Evolutionary conservation across 2,888 invertebrate species (phyloP).

Genomic region (Cosmorhoe ocellata): DNA sequence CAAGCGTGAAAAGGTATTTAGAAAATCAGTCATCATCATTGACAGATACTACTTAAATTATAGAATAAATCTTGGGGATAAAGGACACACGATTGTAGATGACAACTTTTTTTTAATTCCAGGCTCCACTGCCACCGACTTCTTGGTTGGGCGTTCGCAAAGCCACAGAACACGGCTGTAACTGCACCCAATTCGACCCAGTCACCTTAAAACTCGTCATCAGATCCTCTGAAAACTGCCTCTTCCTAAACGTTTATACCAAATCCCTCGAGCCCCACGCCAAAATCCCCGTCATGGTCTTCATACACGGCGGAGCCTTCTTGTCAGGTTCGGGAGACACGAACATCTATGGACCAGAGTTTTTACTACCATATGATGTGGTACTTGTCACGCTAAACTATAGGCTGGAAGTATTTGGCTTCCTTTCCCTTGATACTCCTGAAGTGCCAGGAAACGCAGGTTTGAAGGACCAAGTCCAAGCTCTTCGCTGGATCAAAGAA

Average conservation of each 20-base stretch:
- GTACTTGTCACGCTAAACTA: slow-evolving; percentile 72
- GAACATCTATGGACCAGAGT: slow-evolving; percentile 59
- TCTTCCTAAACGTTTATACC: slow-evolving; percentile 64
- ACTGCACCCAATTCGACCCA: slow-evolving; percentile 62
- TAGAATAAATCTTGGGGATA: too few relatives aligned
- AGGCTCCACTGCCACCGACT: slow-evolving; percentile 60
- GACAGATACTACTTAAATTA: too few relatives aligned
- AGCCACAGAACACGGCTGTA: slow-evolving; percentile 55
- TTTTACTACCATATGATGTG: slow-evolving; percentile 61
- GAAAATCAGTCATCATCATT: too few relatives aligned
- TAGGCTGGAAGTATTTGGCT: slow-evolving; percentile 54
- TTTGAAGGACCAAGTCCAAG: slow-evolving; percentile 63
- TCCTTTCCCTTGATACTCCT: slow-evolving; percentile 49
- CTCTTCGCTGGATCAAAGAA: slow-evolving; percentile 57
- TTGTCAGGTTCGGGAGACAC: slow-evolving; percentile 61
- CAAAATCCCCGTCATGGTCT: slow-evolving; percentile 63
- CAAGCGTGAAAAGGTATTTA: too few relatives aligned
- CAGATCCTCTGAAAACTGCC: slow-evolving; percentile 58
- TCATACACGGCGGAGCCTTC: slow-evolving; percentile 68
- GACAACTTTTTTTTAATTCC: slow-evolving; percentile 1
- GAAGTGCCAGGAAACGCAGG: slow-evolving; percentile 69
- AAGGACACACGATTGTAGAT: too few relatives aligned
- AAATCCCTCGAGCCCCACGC: slow-evolving; percentile 4
- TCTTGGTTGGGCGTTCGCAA: slow-evolving; percentile 59
- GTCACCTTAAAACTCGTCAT: slow-evolving; percentile 37